phyloP scores from a whole-genome alignment of 2,888 invertebrate genomes.

The Conomelus anceps region DNA sequence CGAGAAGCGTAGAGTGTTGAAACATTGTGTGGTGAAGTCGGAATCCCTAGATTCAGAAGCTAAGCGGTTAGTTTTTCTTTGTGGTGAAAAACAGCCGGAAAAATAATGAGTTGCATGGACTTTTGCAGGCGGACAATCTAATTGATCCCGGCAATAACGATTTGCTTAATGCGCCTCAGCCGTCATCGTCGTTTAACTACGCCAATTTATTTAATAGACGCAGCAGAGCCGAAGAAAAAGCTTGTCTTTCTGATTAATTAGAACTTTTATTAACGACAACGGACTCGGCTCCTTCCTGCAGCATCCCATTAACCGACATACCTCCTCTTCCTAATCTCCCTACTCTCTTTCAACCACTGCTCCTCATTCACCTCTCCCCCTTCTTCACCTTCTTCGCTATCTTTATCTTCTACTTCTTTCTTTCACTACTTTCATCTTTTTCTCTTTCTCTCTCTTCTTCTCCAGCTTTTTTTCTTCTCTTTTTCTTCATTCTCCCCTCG shows the following conservation, averaged over 20 bases:
- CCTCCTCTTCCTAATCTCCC: neutral
- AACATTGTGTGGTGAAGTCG: too few species aligned
- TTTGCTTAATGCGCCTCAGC: too few species aligned
- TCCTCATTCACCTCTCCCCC: neutral
- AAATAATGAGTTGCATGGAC: too few species aligned
- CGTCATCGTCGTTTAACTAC: too few species aligned
- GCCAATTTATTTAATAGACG: neutral
- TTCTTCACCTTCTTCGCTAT: neutral
- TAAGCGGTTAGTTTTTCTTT: too few species aligned
- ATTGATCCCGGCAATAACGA: too few species aligned
- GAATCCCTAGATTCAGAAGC: too few species aligned
- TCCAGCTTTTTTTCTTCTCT: neutral
- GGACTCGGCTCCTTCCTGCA: neutral
- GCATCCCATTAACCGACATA: neutral
- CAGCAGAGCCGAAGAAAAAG: neutral
- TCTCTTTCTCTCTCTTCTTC: neutral
- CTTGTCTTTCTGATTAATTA: slow-evolving; percentile 1
- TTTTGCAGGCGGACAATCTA: too few species aligned
- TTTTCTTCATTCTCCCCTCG: too few species aligned
- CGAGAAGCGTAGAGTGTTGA: too few species aligned
- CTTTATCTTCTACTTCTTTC: neutral
- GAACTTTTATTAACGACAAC: slow-evolving; percentile 7
- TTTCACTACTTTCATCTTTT: neutral
- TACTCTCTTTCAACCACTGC: neutral
- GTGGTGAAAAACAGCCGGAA: too few species aligned